A percentile compares a stretch with the other conserved stretches of the same genome.
These are phyloP conservation scores for Furcifer pardalis DNA, from an alignment of 2,797 vertebrate genomes.

Conservation along the genomic window DNA sequence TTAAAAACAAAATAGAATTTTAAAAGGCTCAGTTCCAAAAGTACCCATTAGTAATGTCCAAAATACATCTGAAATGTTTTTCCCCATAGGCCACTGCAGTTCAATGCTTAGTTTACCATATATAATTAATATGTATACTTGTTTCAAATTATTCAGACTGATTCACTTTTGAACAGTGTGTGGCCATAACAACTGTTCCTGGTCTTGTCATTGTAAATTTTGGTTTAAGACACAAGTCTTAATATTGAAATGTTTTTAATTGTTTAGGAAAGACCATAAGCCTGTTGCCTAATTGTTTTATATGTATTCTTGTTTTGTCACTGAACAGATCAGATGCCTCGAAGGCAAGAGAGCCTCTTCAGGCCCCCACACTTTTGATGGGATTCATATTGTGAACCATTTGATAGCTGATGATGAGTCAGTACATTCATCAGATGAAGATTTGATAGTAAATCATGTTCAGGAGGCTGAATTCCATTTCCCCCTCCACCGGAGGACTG, in stretches of 20 bases:
- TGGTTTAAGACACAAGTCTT: not conserved
- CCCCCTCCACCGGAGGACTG: constrained; percentile 73
- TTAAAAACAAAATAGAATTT: too few species aligned
- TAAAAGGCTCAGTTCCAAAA: constrained; percentile 15
- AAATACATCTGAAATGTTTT: constrained; percentile 14
- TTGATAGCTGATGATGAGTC: constrained; percentile 86
- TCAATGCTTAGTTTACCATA: not conserved
- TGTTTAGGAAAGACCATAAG: not conserved
- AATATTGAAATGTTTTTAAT: not conserved
- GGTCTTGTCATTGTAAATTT: not conserved
- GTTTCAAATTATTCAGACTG: not conserved
- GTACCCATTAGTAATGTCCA: not conserved
- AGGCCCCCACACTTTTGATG: constrained; percentile 88
- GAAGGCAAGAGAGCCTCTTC: constrained; percentile 86
- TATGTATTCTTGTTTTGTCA: constrained; percentile 49
- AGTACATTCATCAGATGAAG: constrained; percentile 94
- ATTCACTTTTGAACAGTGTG: not conserved
- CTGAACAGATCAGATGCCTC: constrained; percentile 89
- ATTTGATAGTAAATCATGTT: constrained; percentile 78
- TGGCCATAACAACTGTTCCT: not conserved
- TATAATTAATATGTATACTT: not conserved
- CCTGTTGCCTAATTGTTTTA: constrained; percentile 31
- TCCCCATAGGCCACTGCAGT: not conserved
- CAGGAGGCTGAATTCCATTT: constrained; percentile 75
- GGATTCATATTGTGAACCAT: constrained; percentile 96